These are phyloP conservation scores for Gryllus bimaculatus DNA, from an alignment of 1,140 invertebrate species.

Conservation along the genomic window DNA sequence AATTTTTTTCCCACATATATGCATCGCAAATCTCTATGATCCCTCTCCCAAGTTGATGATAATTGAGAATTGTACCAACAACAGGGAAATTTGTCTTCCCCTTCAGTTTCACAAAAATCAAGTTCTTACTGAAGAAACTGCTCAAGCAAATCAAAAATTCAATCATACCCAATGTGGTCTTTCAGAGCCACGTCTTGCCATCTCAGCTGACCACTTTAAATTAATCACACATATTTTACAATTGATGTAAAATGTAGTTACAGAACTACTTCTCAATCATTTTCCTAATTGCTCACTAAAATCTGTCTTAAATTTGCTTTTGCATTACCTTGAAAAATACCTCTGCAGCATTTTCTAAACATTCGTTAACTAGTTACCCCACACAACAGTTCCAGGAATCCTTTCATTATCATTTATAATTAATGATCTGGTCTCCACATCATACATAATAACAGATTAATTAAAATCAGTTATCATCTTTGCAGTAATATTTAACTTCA, in stretches of 20 bases:
- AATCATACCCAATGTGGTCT: not conserved
- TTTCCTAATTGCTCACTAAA: not conserved
- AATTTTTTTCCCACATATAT: not conserved
- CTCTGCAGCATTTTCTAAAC: not conserved
- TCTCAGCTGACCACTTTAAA: not conserved
- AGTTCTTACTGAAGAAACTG: not conserved
- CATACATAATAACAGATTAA: not conserved
- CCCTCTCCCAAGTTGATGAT: not conserved
- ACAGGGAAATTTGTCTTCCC: not conserved
- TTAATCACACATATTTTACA: not conserved
- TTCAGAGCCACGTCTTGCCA: not conserved
- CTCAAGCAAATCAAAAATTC: not conserved
- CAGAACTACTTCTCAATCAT: not conserved
- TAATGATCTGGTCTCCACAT: not conserved
- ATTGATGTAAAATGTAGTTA: not conserved
- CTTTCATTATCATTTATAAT: not conserved
- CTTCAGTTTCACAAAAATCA: not conserved
- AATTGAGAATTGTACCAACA: not conserved
- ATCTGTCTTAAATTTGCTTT: constrained; percentile 1
- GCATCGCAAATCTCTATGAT: not conserved
- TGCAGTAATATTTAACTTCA: not conserved
- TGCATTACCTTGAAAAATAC: not conserved
- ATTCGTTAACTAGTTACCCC: not conserved
- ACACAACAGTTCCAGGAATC: not conserved
- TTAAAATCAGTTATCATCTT: not conserved